These are phyloP conservation scores for Capromys pilorides DNA, from an alignment of 2,797 vertebrate species.

Conservation along the genomic window DNA sequence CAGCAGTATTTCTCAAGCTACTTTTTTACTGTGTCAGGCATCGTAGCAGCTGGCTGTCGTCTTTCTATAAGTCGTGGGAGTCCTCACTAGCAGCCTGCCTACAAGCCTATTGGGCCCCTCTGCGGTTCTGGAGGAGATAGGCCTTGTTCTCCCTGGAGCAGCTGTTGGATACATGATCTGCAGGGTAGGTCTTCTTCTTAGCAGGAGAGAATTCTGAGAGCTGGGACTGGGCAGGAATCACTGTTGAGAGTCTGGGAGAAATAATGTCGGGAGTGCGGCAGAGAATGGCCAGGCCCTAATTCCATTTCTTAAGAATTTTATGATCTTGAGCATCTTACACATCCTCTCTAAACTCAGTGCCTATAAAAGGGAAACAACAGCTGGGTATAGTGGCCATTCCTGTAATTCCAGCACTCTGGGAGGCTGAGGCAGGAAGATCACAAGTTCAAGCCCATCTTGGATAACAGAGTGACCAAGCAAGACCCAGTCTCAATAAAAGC, in stretches of 20 bases:
- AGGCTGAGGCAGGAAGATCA: not conserved
- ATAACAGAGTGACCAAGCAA: not conserved
- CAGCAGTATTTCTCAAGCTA: not conserved
- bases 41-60: not conserved
- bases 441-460: not conserved
- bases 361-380: not conserved
- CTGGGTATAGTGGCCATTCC: not conserved
- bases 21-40: not conserved
- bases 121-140: not conserved
- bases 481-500: not conserved
- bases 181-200: not conserved
- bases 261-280: fast-evolving
- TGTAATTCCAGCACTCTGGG: not conserved
- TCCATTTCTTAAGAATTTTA: not conserved
- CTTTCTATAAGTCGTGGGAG: not conserved
- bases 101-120: not conserved
- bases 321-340: not conserved
- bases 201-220: not conserved
- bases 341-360: not conserved
- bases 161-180: fast-evolving
- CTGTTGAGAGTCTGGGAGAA: not conserved
- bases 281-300: not conserved
- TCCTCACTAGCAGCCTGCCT: not conserved
- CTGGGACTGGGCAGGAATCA: not conserved
- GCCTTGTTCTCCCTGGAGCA: not conserved